These are phyloP conservation scores for Oxystoma pomonae DNA, from an alignment of 2,888 invertebrate genomes.

Conservation along the genomic window DNA sequence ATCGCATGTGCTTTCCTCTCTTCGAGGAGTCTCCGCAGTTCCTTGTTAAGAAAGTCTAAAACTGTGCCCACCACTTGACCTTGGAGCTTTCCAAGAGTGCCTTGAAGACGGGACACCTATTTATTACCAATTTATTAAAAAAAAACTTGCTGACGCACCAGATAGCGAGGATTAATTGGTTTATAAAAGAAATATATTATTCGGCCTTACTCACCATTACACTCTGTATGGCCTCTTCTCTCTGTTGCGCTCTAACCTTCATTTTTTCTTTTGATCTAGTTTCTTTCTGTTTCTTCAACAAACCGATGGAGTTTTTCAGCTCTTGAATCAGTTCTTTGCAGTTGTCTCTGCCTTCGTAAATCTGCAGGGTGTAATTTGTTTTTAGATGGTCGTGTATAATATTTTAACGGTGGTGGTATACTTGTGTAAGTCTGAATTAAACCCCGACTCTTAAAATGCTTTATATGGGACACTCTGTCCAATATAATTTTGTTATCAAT, in stretches of 20 bases:
- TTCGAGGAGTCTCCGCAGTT: constrained; percentile 68
- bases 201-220: constrained; percentile 30
- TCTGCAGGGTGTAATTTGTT: too few species aligned
- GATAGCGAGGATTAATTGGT: too few species aligned
- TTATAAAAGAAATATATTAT: too few species aligned
- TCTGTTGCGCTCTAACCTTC: constrained; percentile 41
- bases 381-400: too few species aligned
- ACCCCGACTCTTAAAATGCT: too few species aligned
- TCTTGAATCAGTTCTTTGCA: constrained; percentile 69
- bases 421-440: not conserved
- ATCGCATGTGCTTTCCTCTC: constrained; percentile 77
- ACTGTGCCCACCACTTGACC: constrained; percentile 69
- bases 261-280: constrained; percentile 34
- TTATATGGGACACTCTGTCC: too few species aligned
- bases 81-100: constrained; percentile 65
- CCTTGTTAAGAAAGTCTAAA: constrained; percentile 72
- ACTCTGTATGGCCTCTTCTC: constrained; percentile 35
- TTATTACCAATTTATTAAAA: too few species aligned
- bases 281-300: constrained; percentile 55
- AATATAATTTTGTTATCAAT: too few species aligned
- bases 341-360: constrained; percentile 66
- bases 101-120: constrained; percentile 55
- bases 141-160: too few species aligned
- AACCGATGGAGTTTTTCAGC: constrained; percentile 63
- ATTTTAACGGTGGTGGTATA: too few species aligned